Evolutionary conservation across 2,797 vertebrate genomes (phyloP).

Genomic region (Austrolebias charrua): DNA sequence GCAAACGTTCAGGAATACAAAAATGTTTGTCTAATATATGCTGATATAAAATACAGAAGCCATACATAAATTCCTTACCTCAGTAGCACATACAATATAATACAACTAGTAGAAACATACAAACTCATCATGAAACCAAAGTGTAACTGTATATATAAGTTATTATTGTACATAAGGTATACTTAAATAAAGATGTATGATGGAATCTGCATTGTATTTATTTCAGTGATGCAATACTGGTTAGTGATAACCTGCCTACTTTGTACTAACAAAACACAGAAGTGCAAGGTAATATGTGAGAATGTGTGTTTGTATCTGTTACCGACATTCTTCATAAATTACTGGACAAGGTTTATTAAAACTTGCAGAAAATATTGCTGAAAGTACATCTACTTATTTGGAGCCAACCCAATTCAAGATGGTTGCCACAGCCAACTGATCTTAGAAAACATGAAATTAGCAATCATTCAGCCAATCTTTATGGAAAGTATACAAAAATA

Average conservation of each 20-base stretch:
- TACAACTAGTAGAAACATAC: conserved; percentile 51
- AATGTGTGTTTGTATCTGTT: no score
- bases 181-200: conserved; percentile 76
- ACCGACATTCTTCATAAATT: no score
- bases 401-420: no score
- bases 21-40: conserved; percentile 32
- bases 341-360: no score
- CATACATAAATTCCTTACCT: conserved; percentile 73
- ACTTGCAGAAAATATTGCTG: no score
- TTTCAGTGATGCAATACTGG: neutral
- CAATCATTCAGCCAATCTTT: no score
- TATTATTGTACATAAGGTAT: conserved; percentile 85
- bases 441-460: no score
- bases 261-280: no score
- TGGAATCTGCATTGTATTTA: conserved; percentile 24
- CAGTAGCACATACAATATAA: conserved; percentile 59
- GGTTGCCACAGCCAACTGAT: no score
- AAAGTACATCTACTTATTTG: no score
- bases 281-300: no score
- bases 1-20: conserved; percentile 29
- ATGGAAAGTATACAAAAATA: no score
- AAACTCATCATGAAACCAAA: conserved; percentile 61
- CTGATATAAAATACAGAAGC: conserved; percentile 53
- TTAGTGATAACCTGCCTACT: neutral
- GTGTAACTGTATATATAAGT: conserved; percentile 85